phyloP scores from a whole-genome alignment of 2,888 invertebrate genomes.

The Cryptocephalus moraei region DNA sequence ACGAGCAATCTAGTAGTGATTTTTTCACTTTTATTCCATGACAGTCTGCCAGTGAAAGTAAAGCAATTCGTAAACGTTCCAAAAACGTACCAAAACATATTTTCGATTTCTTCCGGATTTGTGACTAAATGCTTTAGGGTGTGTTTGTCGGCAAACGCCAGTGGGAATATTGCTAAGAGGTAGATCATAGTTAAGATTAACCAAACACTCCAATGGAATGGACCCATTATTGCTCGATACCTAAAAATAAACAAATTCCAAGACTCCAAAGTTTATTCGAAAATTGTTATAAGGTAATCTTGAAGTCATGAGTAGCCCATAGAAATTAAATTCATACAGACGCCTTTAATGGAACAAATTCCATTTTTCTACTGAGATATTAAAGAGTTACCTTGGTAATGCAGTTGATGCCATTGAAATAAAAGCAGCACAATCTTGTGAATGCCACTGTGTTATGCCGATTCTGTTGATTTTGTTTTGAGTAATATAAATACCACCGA shows the following conservation, averaged over 20 bases:
- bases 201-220: conserved; percentile 77
- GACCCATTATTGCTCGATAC: conserved; percentile 74
- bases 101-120: conserved; percentile 63
- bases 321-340: too few species aligned
- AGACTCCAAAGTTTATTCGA: too few species aligned
- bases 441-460: conserved; percentile 56
- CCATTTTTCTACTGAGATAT: too few species aligned
- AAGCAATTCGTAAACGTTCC: conserved; percentile 78
- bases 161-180: conserved; percentile 61
- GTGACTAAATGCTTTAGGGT: conserved; percentile 54
- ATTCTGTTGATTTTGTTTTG: conserved; percentile 39
- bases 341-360: too few species aligned
- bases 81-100: conserved; percentile 83
- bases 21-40: conserved; percentile 61
- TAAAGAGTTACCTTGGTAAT: conserved; percentile 50
- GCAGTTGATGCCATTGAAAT: conserved; percentile 69
- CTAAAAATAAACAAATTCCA: conserved; percentile 31
- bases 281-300: too few species aligned
- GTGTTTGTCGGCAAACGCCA: conserved; percentile 63
- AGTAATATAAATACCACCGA: conserved; percentile 64
- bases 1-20: conserved; percentile 61
- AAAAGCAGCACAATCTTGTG: conserved; percentile 68
- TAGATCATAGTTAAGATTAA: conserved; percentile 60
- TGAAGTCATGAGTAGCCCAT: too few species aligned
- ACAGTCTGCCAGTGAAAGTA: conserved; percentile 56